Evolutionary conservation across 2,113 vertebrate genomes (phyloP), one percentile per base, ranked within the genome.

Genomic region (Hyperoodon ampullatus): DNA sequence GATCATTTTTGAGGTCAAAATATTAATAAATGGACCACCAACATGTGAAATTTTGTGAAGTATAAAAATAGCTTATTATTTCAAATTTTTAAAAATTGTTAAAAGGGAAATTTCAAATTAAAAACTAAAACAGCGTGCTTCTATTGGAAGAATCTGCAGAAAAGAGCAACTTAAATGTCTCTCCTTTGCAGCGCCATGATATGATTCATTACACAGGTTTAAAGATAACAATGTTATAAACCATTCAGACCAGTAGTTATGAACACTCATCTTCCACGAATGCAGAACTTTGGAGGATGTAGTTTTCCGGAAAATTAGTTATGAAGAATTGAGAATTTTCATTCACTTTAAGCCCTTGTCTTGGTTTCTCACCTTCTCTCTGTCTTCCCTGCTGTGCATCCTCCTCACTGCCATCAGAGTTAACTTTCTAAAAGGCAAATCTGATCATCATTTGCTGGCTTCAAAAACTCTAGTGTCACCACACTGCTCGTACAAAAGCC

Each of bases 351-450:
- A 74, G 75, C 35, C 15, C 53, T 92, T 86, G 39, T 72, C 26
- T 87, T 88, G 15, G 53, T 61, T 78, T 71, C 84, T 80, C 28
- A 81, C n/a, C 83, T 93, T 77, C 42, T 72, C 26, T 53, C 23
- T 93, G 39, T 90, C 71, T 14, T 88, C 13, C 47, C 42, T 87
- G 19, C 26, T 80, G 26, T 90, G 30, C 44, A 30, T 55, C 44
- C 16, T 66, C 33, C 78, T 94, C 33, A 30, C 28, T 85, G 50
- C 19, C 50, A 58, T 63, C 53, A 85, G 78, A 85, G 24, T 71
- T 90, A 55, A 70, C 84, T 81, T 95, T 91, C 91, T 89, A 55
- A 91, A 88, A 94, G 65, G n/a, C 16, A 85, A 75, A 86, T 63
- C n/a, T 75, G 63, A 85, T 88, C 88, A 85, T 88, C 87, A 58